These are phyloP conservation scores for Gymnosoma rotundatum DNA, from an alignment of 2,888 invertebrate genomes.

Conservation along the genomic window DNA sequence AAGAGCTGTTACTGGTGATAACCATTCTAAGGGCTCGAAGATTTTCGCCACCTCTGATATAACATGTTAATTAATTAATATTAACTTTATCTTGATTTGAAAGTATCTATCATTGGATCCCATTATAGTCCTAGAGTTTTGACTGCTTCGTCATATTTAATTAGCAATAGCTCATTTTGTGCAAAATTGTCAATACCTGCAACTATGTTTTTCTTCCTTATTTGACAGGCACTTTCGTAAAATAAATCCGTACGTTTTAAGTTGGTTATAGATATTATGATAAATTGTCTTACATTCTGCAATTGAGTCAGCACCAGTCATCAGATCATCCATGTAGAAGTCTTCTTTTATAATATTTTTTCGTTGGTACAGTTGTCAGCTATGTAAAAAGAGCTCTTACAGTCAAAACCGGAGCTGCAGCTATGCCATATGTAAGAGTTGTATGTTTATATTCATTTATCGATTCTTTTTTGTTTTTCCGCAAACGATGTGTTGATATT, in stretches of 20 bases:
- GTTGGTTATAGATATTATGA: too few relatives aligned
- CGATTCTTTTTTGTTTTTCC: constrained; percentile 52
- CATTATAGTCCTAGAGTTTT: too few relatives aligned
- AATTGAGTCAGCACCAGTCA: constrained; percentile 59
- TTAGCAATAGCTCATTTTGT: not conserved
- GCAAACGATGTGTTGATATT: constrained; percentile 73
- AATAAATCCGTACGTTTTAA: not conserved
- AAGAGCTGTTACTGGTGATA: too few relatives aligned
- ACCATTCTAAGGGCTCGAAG: too few relatives aligned
- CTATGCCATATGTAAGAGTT: constrained; percentile 72
- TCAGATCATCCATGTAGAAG: constrained; percentile 52
- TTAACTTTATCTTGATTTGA: too few relatives aligned
- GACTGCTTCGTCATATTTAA: not conserved
- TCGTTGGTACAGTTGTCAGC: constrained; percentile 46
- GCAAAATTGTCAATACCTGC: not conserved
- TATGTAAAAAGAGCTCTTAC: constrained; percentile 50
- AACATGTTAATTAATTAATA: too few relatives aligned
- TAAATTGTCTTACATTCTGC: constrained; percentile 40
- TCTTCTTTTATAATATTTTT: constrained; percentile 66
- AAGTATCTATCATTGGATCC: too few relatives aligned
- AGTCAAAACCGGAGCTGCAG: constrained; percentile 70
- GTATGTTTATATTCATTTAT: constrained; percentile 70
- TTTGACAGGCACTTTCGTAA: constrained; percentile 14
- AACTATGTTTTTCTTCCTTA: not conserved
- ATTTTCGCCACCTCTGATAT: too few relatives aligned